Conservation (phyloP, 2,797 vertebrate genomes). For the Phoxinus dragarum region DNA sequence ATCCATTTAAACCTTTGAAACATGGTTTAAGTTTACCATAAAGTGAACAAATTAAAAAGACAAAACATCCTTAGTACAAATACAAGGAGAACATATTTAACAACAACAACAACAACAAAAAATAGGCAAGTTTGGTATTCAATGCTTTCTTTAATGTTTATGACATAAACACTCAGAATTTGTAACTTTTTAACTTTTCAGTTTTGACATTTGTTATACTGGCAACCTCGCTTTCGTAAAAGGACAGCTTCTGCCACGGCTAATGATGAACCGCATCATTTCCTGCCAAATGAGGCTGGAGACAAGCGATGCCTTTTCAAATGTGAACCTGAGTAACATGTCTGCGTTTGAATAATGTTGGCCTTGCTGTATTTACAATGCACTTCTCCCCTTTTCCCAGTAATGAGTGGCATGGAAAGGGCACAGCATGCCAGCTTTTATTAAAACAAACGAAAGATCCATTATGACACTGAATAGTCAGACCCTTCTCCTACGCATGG, state of each 20-base stretch:
- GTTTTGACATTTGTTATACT: neutral
- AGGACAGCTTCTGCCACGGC: neutral
- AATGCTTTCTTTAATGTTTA: slow-evolving; percentile 12
- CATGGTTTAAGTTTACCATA: slow-evolving; percentile 12
- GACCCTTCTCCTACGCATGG: slow-evolving; percentile 35
- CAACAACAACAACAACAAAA: neutral
- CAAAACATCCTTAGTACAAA: neutral
- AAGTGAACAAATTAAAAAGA: neutral
- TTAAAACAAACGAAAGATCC: slow-evolving; percentile 76
- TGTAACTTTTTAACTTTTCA: slow-evolving; percentile 3
- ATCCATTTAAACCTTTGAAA: slow-evolving; percentile 17
- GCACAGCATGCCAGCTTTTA: slow-evolving; percentile 63
- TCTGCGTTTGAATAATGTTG: slow-evolving; percentile 53
- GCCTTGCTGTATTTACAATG: slow-evolving; percentile 56
- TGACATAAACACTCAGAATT: neutral
- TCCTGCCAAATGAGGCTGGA: slow-evolving; percentile 37
- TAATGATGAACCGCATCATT: slow-evolving; percentile 47
- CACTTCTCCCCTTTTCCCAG: slow-evolving; percentile 51
- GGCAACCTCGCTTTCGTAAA: neutral
- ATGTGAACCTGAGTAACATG: slow-evolving; percentile 27
- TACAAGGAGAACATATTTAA: neutral
- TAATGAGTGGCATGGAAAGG: slow-evolving; percentile 63
- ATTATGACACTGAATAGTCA: slow-evolving; percentile 64
- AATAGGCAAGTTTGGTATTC: neutral
- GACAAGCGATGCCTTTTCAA: slow-evolving; percentile 36